phyloP scores from a whole-genome alignment of 2,797 vertebrate species.

The Octomys mimax region DNA sequence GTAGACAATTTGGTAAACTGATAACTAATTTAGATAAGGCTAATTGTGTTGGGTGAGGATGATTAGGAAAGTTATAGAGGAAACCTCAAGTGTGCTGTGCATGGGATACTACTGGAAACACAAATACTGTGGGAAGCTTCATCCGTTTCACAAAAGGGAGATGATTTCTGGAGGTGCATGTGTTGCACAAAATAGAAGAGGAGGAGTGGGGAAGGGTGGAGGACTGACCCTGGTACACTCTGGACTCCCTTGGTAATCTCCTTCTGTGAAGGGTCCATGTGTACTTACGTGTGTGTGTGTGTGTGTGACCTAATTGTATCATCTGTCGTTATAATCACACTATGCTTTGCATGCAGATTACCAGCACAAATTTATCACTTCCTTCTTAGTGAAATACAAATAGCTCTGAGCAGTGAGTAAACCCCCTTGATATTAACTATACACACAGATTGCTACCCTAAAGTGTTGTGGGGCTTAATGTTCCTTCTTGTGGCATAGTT shows the following conservation, averaged over 20 bases:
- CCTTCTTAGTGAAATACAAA: conserved; percentile 55
- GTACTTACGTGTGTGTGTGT: rapidly evolving
- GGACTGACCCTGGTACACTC: conserved; percentile 6
- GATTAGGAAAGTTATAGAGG: conserved; percentile 89
- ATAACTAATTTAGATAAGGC: conserved; percentile 92
- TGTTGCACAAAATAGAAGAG: conserved; percentile 43
- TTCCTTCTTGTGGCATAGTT: neutral
- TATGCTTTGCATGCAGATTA: neutral
- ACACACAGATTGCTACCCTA: neutral
- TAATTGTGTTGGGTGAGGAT: conserved; percentile 90
- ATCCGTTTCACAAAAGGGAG: conserved; percentile 60
- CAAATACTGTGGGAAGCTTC: conserved; percentile 78
- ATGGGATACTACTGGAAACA: conserved; percentile 80
- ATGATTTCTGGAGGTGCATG: conserved; percentile 58
- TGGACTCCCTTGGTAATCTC: conserved; percentile 27
- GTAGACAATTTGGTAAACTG: conserved; percentile 89
- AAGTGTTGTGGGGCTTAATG: neutral
- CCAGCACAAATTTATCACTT: conserved; percentile 16
- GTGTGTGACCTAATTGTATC: neutral
- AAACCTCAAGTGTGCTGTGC: conserved; percentile 82
- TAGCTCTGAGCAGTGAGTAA: neutral
- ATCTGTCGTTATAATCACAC: conserved; percentile 29
- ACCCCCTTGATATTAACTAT: neutral
- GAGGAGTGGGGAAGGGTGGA: neutral
- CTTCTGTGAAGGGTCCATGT: neutral